Conservation (phyloP, 2,797 vertebrate species). For the Periophthalmus magnuspinnatus region DNA sequence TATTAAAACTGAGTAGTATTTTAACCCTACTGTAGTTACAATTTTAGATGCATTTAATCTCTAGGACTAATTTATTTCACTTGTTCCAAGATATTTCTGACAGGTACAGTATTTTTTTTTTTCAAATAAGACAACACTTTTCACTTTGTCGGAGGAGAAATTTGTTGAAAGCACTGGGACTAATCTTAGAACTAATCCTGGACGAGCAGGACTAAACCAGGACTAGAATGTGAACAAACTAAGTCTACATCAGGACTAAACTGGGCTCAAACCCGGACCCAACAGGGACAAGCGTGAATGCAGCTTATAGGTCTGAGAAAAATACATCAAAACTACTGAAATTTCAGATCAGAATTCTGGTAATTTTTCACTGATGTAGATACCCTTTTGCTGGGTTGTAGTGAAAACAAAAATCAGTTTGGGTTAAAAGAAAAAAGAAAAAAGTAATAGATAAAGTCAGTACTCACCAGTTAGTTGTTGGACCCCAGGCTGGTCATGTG, state of each 20-base stretch:
- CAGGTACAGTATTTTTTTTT: neutral
- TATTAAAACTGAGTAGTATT: neutral
- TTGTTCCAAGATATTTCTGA: neutral
- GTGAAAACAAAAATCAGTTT: constrained; percentile 35
- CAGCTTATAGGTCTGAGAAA: neutral
- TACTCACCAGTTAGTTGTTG: constrained; percentile 97
- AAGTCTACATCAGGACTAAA: no score
- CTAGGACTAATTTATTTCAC: neutral
- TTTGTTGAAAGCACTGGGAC: no score
- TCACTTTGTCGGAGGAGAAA: neutral
- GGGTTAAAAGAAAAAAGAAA: neutral
- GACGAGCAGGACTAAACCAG: no score
- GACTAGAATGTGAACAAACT: no score
- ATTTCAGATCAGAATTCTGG: neutral
- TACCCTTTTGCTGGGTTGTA: constrained; percentile 5
- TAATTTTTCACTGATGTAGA: neutral
- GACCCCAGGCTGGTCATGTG: constrained; percentile 94
- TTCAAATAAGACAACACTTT: neutral
- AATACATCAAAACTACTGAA: neutral
- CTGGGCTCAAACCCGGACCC: no score
- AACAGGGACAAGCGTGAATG: no score
- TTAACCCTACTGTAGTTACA: neutral
- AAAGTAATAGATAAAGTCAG: constrained; percentile 2
- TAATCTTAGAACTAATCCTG: no score
- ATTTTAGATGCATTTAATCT: neutral